Evolutionary conservation across 2,113 vertebrate genomes (phyloP), one percentile per base, ranked within the genome.

Genomic region (Anoura caudifer): DNA sequence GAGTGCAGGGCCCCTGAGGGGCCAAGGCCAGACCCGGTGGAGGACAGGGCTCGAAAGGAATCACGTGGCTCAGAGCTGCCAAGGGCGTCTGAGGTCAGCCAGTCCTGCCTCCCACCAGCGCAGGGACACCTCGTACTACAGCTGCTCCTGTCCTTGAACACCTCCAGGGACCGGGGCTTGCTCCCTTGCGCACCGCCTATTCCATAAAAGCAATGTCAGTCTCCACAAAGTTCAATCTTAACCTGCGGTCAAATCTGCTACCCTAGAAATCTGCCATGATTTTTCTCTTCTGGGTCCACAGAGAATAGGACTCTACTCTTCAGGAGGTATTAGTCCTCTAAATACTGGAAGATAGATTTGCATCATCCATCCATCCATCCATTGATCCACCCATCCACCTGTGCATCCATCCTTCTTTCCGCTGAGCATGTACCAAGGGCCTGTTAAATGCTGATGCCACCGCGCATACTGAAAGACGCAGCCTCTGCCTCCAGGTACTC

Each of bases 81-180:
- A 69, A 79, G 67, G 26, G 13, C 5, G n/a, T 26, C 26, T 1
- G 38, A 36, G 41, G 41, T 19, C 54, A 15, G 5, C 76, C 7
- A 24, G 8, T 28, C 31, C 24, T 15, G 1, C n/a, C 20, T 24
- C 31, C 16, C 1, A 0, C 31, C 17, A n/a, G 56, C 59, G 31
- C 41, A 45, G 28, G 80, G 83, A 63, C 33, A n/a, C n/a, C 12
- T 70, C 69, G 43, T 0, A 15, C 36, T 20, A 13, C 1, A 16
- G 26, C 22, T 0, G 8, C 22, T 90, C 70, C 12, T 26, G 73
- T 20, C 28, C 52, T 69, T 22, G 13, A 38, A 54, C 52, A 54
- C 22, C 28, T 4, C 31, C 16, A 24, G 80, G 52, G 63, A 26
- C 4, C 17, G 36, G 33, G 33, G 8, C 31, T 65, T 1, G 7